Base-by-base conservation (phyloP, 2,888 invertebrate genomes). In the Drosophila rellima region DNA sequence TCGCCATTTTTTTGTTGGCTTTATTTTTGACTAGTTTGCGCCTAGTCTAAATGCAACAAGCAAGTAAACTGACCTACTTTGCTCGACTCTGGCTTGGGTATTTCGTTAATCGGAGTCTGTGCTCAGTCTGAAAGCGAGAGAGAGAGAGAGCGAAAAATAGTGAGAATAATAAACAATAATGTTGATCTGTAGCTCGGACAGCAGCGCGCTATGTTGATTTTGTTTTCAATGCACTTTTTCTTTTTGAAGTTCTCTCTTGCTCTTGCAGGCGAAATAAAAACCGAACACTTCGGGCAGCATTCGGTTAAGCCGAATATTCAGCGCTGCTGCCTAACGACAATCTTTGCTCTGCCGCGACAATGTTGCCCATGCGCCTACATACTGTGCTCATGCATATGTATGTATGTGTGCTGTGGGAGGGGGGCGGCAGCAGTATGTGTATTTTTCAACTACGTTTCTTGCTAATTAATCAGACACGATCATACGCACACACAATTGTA, bases 21-120 rank as follows among this genome's bases (percentile, higher is more conserved):
- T 42, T 44, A 33, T 26, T 39, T 65, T 62, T 37, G 37, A 54
- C 70, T 64, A 74, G 74, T 61, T 73, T 69, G 73, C 56, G 51
- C 55, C 39, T 37, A 63, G 59, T 50, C 50, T 48, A 54, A 63
- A 56, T 44, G 52, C 59, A 56, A 60, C 44, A 57, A 60, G 59
- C 62, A 59, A 70, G 54, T 80, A 82, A 82, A 76, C 86, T 82
- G 86, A 82, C 86, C 82, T 82, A 82, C 76, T 82, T 82, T 70
- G 71, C 63, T 51, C 17, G 40, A 62, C 59, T 70, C 55, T 47
- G 57, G 64, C 71, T 77, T 55, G 56, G 67, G 62, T 61, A 63
- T 48, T 66, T 45, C 18, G 35, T 55, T 55, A 48, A 60, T 45
- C 69, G 63, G 54, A 73, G 50, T 73, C 73, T 74, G 54, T 51